Evolutionary conservation across 35 echinoderm and acorn worm genomes (phyloP), one percentile per base, ranked within the genome.

Genomic region (Lytechinus variegatus): DNA sequence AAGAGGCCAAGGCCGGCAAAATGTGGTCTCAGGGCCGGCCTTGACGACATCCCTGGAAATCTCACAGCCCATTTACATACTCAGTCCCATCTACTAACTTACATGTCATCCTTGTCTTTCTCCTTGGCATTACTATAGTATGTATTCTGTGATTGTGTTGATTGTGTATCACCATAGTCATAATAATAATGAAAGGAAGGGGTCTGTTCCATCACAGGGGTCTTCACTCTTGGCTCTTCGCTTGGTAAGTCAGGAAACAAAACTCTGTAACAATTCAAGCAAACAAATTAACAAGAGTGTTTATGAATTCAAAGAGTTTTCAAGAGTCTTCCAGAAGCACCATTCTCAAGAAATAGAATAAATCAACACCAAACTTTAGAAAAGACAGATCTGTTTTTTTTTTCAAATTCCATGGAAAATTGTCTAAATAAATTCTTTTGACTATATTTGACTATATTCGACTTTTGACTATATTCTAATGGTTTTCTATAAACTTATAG

Each of bases 171-270:
- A 52, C 96, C 95, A 91, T 98, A 98, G 94, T 98, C 97, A 86
- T 97, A 97, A 91, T 97, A 97, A 27, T 98, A 98, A 29, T 98
- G 96, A 86, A 97, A 98, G 89, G 96, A 95, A 55, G 97, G 94
- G 21, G 95, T 52, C 53, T 96, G 86, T 72, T 98, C 97, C 6
- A 52, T 58, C 13, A 98, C 95, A 9, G 97, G 97, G 24, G 97
- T 96, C 29, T 93, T 87, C 9, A 94, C 95, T 91, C 95, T 92
- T 53, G 95, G 96, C 27, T 96, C 86, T n/a, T 99, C 96, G 55
- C 66, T 94, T 61, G 98, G 98, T 55, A 99, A 94, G 61, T 97
- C 98, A 29, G 95, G 97, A 87, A 99, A 99, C 24, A 99, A 95
- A 21, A 99, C 96, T 86, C 98, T 99, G 94, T 19, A 96, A 12